A percentile compares a stretch with the other conserved stretches of the same genome.
Conservation (phyloP, 2,888 invertebrate genomes). For the Aleiodes leptofemur region DNA sequence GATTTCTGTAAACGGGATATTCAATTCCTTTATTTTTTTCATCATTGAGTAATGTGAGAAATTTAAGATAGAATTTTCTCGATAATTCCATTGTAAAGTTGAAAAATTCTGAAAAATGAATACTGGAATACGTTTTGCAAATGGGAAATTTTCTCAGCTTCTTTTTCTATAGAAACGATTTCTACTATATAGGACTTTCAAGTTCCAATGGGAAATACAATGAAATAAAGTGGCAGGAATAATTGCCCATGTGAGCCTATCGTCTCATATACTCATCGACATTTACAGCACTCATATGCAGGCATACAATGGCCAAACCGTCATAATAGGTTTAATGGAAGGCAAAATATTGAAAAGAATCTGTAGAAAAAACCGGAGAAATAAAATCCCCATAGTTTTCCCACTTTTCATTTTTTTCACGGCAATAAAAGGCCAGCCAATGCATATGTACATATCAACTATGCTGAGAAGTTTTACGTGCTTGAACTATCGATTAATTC, state of each 20-base stretch:
- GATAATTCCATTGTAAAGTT: no score
- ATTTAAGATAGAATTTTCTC: no score
- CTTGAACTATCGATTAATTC: conserved; percentile 25
- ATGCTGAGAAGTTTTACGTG: conserved; percentile 13
- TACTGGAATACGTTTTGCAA: no score
- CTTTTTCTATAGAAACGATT: no score
- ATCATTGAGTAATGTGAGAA: no score
- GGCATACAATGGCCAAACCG: background rate
- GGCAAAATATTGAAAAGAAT: background rate
- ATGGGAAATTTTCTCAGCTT: no score
- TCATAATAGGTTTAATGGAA: background rate
- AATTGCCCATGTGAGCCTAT: conserved; percentile 3
- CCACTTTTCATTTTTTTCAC: conserved; percentile 2
- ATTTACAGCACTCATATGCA: background rate
- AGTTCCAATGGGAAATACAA: background rate
- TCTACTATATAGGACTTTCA: no score
- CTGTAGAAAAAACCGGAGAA: background rate
- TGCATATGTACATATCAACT: conserved; percentile 27
- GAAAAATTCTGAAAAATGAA: no score
- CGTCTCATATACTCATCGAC: background rate
- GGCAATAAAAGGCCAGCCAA: background rate
- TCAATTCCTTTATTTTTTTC: no score
- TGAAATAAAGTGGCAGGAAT: background rate
- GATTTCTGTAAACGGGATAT: background rate
- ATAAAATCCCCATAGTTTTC: background rate